Evolutionary conservation across 2,113 vertebrate genomes (phyloP), one percentile per base, ranked within the genome.

Genomic region (Hypanus sabinus): DNA sequence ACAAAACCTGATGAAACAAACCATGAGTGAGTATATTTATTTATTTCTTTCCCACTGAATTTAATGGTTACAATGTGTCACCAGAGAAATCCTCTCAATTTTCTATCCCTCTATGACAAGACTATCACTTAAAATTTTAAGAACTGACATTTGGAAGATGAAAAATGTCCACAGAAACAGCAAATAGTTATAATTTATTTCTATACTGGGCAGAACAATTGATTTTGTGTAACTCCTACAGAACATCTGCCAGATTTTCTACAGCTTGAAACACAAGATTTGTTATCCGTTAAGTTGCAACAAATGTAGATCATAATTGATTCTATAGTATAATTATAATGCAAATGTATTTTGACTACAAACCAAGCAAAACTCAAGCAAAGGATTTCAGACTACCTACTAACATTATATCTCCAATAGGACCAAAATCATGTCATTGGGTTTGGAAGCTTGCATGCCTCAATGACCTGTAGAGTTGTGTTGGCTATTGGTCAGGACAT

Each of bases 1-100:
- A 22, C n/a, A 27, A 91, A 36, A 91, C 65, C 65, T 91, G 60
- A 68, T 70, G 18, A 91, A 91, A 22, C 65, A 70, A 91, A 91
- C 33, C 62, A 65, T 6, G 18, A 70, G 65, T 91, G 87, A 22
- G 57, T 57, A 85, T 22, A 24, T 85, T 46, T 27, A 27, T 57
- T 57, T 85, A 22, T 79, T 77, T 24, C 6, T 83, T 85, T 85
- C 22, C 24, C 24, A 27, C 55, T 30, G 55, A 5, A 85, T 38
- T 85, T 85, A 85, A 85, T 8, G 38, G 46, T 85, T 87, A 60
- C 83, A 60, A 85, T 46, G 6, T 27, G 24, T 9, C 81, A 27
- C 22, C 57, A 46, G 55, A 30, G 9, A 85, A 57, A 57, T 85
- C 38, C 38, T 46, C 36, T 11, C 83, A 87, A 24, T 87, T 57